Evolutionary conservation across 2,888 invertebrate species (phyloP), one percentile per base, ranked within the genome.

Genomic region (Scaptomyza tumidula): DNA sequence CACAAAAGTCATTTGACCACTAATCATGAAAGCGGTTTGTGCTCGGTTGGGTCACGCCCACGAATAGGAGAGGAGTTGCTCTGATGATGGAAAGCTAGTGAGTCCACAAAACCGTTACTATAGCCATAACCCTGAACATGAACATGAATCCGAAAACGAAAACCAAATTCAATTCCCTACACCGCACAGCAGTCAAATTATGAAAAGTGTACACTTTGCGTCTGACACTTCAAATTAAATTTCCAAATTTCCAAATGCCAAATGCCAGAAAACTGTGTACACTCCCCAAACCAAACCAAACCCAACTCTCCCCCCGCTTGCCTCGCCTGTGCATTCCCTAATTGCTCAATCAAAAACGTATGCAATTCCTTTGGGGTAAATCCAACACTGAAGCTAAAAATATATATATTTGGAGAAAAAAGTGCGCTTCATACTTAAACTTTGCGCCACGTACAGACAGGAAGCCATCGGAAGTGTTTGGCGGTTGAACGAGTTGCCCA

Each of bases 331-430:
- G 74, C 78, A 73, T 74, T 77, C 59, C 87, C 82, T 83, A 83
- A 83, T 83, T 83, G 82, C 88, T 85, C 88, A 83, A 83, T 83
- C 82, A 87, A 79, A 82, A 83, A 50, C 80, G 83, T 85, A 85
- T 83, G 88, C 88, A 85, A 87, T 85, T 85, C 82, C 82, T 66
- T 78, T 68, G 88, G 85, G 82, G 70, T 73, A 71, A 76, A 78
- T 71, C 85, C 65, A 71, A 50, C 57, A 57, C 61, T 58, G 65
- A 58, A 68, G 73, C 70, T 81, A 63, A 67, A 64, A 64, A 72
- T 55, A 67, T 37, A 72, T 55, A 67, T 37, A 50, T 59, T 71
- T 58, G 55, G 44, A 35, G 41, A 59, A 71, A 71, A 73, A 79
- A 73, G 61, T 76, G 55, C 62, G 55, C 64, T 80, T 80, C 64